phyloP scores from a whole-genome alignment of 2,797 vertebrate genomes.

The Amblyraja radiata region DNA sequence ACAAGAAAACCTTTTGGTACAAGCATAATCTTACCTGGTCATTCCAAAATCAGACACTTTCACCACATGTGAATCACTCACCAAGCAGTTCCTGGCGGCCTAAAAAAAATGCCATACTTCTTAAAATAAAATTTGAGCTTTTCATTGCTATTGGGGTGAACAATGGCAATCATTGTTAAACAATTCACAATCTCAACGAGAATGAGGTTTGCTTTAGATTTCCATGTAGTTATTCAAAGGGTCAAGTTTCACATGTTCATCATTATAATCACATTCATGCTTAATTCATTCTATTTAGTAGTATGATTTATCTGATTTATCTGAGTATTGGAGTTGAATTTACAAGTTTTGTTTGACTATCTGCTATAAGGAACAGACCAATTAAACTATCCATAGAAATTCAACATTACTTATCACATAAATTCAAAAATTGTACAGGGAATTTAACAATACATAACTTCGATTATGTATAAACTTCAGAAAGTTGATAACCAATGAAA shows the following conservation, averaged over 20 bases:
- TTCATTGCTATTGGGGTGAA: neutral
- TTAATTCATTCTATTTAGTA: neutral
- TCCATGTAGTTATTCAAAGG: neutral
- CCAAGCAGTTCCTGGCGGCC: constrained; percentile 89
- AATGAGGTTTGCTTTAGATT: neutral
- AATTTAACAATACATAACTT: neutral
- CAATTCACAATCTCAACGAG: neutral
- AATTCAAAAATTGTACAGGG: neutral
- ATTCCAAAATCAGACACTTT: constrained; percentile 96
- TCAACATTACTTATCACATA: neutral
- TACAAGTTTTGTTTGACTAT: neutral
- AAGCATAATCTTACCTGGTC: constrained; percentile 67
- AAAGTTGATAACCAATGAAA: neutral
- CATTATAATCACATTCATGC: neutral
- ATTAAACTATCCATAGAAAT: neutral
- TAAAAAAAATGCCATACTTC: constrained; percentile 46
- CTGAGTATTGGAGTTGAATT: neutral
- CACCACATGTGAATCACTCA: constrained; percentile 74
- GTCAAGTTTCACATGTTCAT: neutral
- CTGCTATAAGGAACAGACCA: neutral
- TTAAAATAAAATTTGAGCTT: neutral
- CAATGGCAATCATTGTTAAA: neutral
- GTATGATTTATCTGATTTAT: neutral
- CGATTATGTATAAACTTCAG: neutral
- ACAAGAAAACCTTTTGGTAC: neutral